Evolutionary conservation across 1,140 invertebrate genomes (phyloP), one percentile per base, ranked within the genome.

Genomic region (Trissolcus basalis): DNA sequence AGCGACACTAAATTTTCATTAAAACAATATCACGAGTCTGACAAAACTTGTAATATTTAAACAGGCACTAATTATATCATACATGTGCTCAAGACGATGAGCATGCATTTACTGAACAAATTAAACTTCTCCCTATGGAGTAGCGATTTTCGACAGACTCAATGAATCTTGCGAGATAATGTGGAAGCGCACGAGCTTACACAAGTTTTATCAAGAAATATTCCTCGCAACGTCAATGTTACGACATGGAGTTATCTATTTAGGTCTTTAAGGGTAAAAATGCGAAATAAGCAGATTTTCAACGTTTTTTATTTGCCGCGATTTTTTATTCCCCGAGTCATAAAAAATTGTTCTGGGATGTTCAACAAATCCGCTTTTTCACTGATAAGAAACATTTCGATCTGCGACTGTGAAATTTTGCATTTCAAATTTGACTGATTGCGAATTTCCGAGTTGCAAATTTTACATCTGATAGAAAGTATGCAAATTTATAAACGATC

Each of bases 231-330:
- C 43, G 14, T 65, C 61, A 60, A 55, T 67, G 50, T 73, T 65
- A 54, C 64, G 55, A 67, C 59, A 65, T 44, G 41, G 45, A 63
- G 36, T 69, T 81, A 81, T 81, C 80, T 79, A 78, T 79, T 76
- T 77, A 77, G 78, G 80, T 81, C 71, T 68, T 14, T 11, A 45
- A 48, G 54, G 63, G 71, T 74, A 63, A 67, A 54, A 67, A 35
- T 55, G 51, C 53, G 39, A 13, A 33, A 13, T 15, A 9, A 51
- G 6, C 47, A 10, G 35, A 15, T 36, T 63, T 50, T 59, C 4
- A 43, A 49, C 19, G 13, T 41, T 14, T 14, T 15, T 13, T 12
- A 39, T 39, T 9, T 9, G 9, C 9, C n/a, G 36, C 36, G 33
- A n/a, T 39, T 39, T 39, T 39, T 39, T 6, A 27, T 27, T 6